Base-by-base conservation (phyloP, 2,797 vertebrate species). In the Halcyon leucocephala region DNA sequence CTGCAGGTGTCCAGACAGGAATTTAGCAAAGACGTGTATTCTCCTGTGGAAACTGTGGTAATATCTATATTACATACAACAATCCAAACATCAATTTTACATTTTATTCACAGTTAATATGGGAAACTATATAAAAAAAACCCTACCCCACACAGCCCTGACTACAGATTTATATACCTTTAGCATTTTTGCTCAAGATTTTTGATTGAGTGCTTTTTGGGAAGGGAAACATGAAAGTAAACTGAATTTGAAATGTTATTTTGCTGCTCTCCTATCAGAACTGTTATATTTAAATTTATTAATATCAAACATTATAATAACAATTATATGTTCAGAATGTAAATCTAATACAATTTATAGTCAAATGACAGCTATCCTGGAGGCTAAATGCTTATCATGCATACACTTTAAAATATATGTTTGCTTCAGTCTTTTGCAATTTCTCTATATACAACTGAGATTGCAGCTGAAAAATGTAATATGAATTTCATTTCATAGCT, bases 331-430 rank as follows among this genome's bases (percentile, higher is more conserved):
- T 93, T 64, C 87, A 86, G 37, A 91, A 88, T 61, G n/a, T 64
- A 86, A 96, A 91, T 81, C 24, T 7, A 86, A 66, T 54, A 82
- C 4, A 84, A 90, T 94, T 91, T 83, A 25, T 70, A 94, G 66
- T 80, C 61, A 69, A 79, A 86, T 67, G 48, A 89, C 71, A 93
- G 21, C 42, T 92, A 67, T 73, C 60, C 87, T 13, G 4, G 48
- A 96, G 92, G 91, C 91, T 90, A 94, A 91, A 95, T 84, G 14
- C 25, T 93, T 96, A 84, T 70, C 78, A 93, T 79, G 60, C 93
- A 57, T 48, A 29, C 60, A 20, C 22, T 72, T 72, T 82, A 90
- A 96, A 95, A 72, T 77, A 78, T 12, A 37, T 88, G 22, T 82
- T 92, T 97, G 21, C 24, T 86, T 91, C 77, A 90, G 48, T 82